Evolutionary conservation across 2,113 vertebrate genomes (phyloP), one percentile per base, ranked within the genome.

Genomic region (Tachuris rubrigastra): DNA sequence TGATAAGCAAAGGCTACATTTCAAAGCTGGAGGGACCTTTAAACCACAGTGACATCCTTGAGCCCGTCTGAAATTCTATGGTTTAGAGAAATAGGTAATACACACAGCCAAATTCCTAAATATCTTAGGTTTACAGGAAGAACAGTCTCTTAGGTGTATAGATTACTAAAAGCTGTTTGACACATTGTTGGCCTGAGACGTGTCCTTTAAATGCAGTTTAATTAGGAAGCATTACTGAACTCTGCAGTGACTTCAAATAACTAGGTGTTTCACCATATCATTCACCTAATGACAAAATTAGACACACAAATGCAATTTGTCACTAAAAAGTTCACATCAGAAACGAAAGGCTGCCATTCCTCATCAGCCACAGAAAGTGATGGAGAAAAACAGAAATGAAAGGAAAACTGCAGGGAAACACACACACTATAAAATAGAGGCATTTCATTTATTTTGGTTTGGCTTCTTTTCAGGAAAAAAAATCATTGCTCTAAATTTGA

Each of bases 71-170:
- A 78, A 79, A 58, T 63, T 58, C 31, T 23, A 15, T 30, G 0
- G 41, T 49, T 87, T 58, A 41, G 14, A 71, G 50, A 82, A 85
- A 41, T 10, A 10, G 18, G 28, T 35, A 65, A 66, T 14, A 33
- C 6, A 41, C 3, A 39, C 12, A 47, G 11, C 3, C 31, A 67
- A 67, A 59, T 41, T 47, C n/a, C 31, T 28, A n/a, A 63, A 28
- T 55, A 41, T 55, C 8, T 55, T 37, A 1, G 24, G 5, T 58
- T 85, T 75, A 46, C 21, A 42, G 12, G 37, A 47, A 75, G 53
- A 82, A 22, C 14, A 42, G 5, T 18, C 10, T 41, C 14, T 56
- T 35, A 15, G 2, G 5, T 28, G 20, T 0, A 0, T 15, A 46
- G 56, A 6, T 60, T 42, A 50, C 39, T 50, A 27, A 67, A 73